These are phyloP conservation scores for Melinaea marsaeus DNA, from an alignment of 2,888 invertebrate genomes.

Conservation along the genomic window DNA sequence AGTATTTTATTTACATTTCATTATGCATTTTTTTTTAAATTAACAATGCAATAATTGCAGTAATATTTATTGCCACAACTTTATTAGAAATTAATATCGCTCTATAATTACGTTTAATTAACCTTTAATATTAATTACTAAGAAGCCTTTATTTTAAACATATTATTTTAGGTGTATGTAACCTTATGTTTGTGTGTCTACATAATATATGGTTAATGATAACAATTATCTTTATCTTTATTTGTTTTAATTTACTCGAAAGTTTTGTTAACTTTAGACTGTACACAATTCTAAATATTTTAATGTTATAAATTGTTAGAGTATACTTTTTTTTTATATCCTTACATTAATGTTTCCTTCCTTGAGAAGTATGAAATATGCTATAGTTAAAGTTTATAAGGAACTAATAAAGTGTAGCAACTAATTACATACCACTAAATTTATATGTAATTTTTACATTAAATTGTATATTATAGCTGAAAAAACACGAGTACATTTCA, in stretches of 20 bases:
- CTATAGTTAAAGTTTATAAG: no score
- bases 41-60: not conserved
- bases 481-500: no score
- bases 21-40: not conserved
- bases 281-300: no score
- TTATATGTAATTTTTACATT: no score
- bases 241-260: slow-evolving; percentile 5
- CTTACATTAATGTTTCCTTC: no score
- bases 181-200: not conserved
- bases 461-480: no score
- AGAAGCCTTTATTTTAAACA: not conserved
- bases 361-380: no score
- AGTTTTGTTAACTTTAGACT: not conserved
- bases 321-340: no score
- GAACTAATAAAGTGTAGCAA: no score
- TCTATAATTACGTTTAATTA: not conserved
- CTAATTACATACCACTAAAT: no score
- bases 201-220: not conserved
- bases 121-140: not conserved
- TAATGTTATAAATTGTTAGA: no score
- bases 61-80: not conserved
- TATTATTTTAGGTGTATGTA: not conserved
- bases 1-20: not conserved
- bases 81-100: not conserved
- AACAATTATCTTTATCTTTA: slow-evolving; percentile 8